A percentile compares a stretch with the other conserved stretches of the same genome.
phyloP scores from a whole-genome alignment of 2,797 vertebrate species.

The Leucoraja ocellata region DNA sequence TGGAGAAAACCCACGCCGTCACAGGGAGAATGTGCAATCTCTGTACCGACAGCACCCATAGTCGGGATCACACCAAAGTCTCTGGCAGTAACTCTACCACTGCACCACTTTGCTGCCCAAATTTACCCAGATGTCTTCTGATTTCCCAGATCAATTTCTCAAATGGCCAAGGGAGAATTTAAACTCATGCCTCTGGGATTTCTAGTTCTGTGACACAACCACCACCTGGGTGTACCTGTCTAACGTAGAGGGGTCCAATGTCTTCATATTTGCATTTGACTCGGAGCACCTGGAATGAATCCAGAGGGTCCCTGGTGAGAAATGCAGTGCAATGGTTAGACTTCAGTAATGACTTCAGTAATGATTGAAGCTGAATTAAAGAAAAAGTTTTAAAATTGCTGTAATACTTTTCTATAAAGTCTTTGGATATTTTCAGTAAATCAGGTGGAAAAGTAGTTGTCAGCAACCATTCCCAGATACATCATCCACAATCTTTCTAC shows the following conservation, averaged over 20 bases:
- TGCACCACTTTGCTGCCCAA: no score
- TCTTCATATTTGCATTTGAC: not conserved
- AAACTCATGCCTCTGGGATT: not conserved
- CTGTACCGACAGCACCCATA: no score
- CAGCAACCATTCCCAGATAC: not conserved
- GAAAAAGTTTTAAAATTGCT: not conserved
- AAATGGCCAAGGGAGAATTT: not conserved
- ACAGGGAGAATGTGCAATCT: no score
- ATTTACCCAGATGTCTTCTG: no score
- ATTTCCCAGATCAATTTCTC: not conserved
- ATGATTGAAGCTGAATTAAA: not conserved
- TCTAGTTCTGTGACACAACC: not conserved
- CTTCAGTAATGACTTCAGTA: not conserved
- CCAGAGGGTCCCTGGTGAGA: not conserved
- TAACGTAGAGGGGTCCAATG: not conserved
- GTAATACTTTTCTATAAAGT: not conserved
- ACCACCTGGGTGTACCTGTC: not conserved
- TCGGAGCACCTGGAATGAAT: not conserved
- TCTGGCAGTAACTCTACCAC: not conserved
- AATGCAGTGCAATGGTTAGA: not conserved
- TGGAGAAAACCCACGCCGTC: no score
- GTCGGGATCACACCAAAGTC: no score
- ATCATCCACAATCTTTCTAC: conserved; percentile 1
- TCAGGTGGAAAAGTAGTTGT: not conserved
- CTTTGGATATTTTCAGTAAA: not conserved